Evolutionary conservation across 2,113 vertebrate genomes (phyloP), one percentile per base, ranked within the genome.

Genomic region (Hystrix brachyura): DNA sequence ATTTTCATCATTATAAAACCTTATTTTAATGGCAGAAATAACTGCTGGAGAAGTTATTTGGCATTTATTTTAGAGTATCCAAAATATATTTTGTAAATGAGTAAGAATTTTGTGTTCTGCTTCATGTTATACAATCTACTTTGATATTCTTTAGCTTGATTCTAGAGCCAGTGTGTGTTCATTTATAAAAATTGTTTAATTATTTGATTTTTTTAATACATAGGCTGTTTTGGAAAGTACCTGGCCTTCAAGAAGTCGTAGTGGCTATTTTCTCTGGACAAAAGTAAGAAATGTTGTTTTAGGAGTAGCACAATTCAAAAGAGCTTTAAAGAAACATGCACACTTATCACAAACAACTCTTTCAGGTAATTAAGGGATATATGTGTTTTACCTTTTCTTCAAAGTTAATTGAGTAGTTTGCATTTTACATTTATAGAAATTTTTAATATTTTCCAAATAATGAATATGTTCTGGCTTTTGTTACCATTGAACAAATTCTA

Each of bases 201-300:
- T n/a, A 79, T 53, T 97, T 94, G 80, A 0, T 92, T 97, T 97
- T 94, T 83, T 98, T 98, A 88, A 97, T 90, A 59, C 95, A 46
- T 80, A 99, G 99, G 99, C 99, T 1, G 99, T 99, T 97, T 98
- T 99, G 97, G 99, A 99, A 98, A 99, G 99, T 96, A 99, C 99
- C 2, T 99, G 99, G 99, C 99, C 99, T 85, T 99, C 99, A 67
- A 99, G 99, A 97, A 99, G 99, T 97, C 99, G 99, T 98, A 99
- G 99, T 97, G 99, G 99, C 85, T 99, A 99, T 98, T 99, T 99
- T 98, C 98, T 99, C 34, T 99, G 99, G 99, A 99, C 99, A 96
- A 99, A 99, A 98, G 98, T 99, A 98, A 98, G 99, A 93, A 99
- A 99, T 6, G 99, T 99, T 91, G 93, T 99, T 74, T 98, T 99